A percentile compares a stretch with the other conserved stretches of the same genome.
Conservation (phyloP, 1,140 invertebrate species). For the Coelopa frigida region DNA sequence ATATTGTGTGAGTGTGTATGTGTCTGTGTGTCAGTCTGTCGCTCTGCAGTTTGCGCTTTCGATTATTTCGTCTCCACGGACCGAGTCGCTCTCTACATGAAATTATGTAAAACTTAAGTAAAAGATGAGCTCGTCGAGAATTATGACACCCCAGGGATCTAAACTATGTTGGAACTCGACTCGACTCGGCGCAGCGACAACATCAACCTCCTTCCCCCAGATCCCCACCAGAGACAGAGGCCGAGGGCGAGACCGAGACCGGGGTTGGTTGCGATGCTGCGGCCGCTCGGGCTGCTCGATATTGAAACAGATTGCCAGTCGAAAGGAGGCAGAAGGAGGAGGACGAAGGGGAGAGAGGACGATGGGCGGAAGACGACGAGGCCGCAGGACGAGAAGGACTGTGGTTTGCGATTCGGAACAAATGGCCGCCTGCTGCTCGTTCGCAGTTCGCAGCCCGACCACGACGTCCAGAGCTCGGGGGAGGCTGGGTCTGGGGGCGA, state of each 20-base stretch:
- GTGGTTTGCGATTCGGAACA: constrained; percentile 43
- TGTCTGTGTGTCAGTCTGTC: constrained; percentile 1
- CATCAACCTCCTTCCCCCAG: too few species aligned
- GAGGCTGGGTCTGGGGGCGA: too few species aligned
- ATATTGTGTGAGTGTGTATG: neutral
- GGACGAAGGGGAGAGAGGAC: too few species aligned
- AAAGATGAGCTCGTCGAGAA: constrained; percentile 46
- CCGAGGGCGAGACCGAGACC: too few species aligned
- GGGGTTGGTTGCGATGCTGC: too few species aligned
- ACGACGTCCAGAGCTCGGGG: too few species aligned
- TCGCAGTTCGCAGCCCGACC: too few species aligned
- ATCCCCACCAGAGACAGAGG: too few species aligned
- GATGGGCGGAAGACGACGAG: too few species aligned
- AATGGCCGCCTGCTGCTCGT: constrained; percentile 39
- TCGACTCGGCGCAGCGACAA: too few species aligned
- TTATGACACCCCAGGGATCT: constrained; percentile 44
- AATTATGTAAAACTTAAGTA: constrained; percentile 47
- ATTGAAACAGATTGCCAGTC: constrained; percentile 43
- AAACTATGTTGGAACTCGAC: too few species aligned
- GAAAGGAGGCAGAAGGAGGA: too few species aligned
- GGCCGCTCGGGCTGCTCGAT: constrained; percentile 26
- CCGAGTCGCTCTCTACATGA: constrained; percentile 27
- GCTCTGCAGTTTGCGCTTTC: neutral
- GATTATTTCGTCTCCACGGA: constrained; percentile 6
- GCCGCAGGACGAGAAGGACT: constrained; percentile 42